Base-by-base conservation (phyloP, 2,888 invertebrate species). In the Heterodera filipjevi region DNA sequence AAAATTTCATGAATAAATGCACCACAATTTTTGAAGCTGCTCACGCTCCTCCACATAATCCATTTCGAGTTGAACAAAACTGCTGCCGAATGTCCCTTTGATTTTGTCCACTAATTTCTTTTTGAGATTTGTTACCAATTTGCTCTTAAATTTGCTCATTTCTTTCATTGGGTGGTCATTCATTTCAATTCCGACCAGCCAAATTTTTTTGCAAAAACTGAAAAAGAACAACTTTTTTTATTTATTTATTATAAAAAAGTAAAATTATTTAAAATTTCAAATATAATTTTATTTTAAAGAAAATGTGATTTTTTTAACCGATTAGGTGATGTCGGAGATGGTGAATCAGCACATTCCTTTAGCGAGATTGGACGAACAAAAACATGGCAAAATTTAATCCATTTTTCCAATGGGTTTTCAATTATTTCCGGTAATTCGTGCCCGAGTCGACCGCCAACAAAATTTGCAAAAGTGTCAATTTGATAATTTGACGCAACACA, bases 331-430 rank as follows among this genome's bases (percentile, higher is more conserved):
- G n/a, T 59, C n/a, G 59, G 59, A 59, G 59, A 59, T 59, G 59
- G 22, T 5, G 27, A 27, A 27, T 59, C 27, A 59, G 8, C 27
- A 27, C 59, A 59, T 59, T 59, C 59, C 8, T 27, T 27, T 5
- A 59, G n/a, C 6, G 59, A n/a, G 27, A 59, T 27, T n/a, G n/a
- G 8, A n/a, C n/a, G n/a, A n/a, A 27, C n/a, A 59, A n/a, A 59
- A 2, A 59, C 6, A 59, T 59, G 59, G 59, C 59, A 8, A 59
- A 59, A 59, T n/a, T 59, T 59, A n/a, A 59, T 59, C 59, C 59
- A 59, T 27, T n/a, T 59, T 59, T 59, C n/a, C n/a, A 59, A n/a
- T 27, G 59, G n/a, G 27, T 59, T 59, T 59, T 59, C 59, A 59
- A 59, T 59, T 22, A 53, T 53, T 53, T 59, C n/a, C 27, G 59